These are phyloP conservation scores for Drosophila pseudoananassae DNA, from an alignment of 1,140 invertebrate species.

Conservation along the genomic window DNA sequence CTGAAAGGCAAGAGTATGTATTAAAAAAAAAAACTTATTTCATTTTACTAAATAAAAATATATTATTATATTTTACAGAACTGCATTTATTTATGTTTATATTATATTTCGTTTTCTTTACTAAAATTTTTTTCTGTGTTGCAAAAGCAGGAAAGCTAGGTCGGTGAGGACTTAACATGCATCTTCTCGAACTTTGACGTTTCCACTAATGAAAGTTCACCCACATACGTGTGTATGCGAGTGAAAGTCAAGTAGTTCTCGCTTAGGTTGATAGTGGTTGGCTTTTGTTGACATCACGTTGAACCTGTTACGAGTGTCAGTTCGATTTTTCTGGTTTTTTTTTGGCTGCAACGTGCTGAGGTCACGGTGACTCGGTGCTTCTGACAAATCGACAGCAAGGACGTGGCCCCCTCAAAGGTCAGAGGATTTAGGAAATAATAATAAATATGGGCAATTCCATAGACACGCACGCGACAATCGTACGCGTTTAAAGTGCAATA, in stretches of 20 bases:
- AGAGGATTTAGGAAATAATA: not conserved
- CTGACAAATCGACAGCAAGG: conserved; percentile 38
- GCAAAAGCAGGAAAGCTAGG: conserved; percentile 1
- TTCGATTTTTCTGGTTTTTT: conserved; percentile 40
- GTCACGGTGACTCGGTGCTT: conserved; percentile 42
- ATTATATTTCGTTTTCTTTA: not conserved
- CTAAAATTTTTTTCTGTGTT: not conserved
- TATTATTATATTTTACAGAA: no score
- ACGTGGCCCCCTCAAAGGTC: conserved; percentile 24
- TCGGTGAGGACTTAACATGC: conserved; percentile 21
- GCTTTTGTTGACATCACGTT: conserved; percentile 76
- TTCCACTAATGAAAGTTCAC: conserved; percentile 74
- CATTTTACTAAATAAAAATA: no score
- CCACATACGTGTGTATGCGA: conserved; percentile 25
- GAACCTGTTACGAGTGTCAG: conserved; percentile 69
- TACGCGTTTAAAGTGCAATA: no score
- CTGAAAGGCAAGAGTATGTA: not conserved
- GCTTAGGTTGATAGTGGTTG: conserved; percentile 50
- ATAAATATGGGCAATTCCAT: no score
- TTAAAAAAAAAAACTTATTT: no score
- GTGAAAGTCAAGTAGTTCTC: conserved; percentile 39
- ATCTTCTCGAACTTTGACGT: conserved; percentile 65
- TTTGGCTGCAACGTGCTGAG: conserved; percentile 22
- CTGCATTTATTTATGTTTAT: not conserved
- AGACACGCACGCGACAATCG: no score